Base-by-base conservation (phyloP, 92 coral and sea anemone genomes). In the Galaxea fascicularis region DNA sequence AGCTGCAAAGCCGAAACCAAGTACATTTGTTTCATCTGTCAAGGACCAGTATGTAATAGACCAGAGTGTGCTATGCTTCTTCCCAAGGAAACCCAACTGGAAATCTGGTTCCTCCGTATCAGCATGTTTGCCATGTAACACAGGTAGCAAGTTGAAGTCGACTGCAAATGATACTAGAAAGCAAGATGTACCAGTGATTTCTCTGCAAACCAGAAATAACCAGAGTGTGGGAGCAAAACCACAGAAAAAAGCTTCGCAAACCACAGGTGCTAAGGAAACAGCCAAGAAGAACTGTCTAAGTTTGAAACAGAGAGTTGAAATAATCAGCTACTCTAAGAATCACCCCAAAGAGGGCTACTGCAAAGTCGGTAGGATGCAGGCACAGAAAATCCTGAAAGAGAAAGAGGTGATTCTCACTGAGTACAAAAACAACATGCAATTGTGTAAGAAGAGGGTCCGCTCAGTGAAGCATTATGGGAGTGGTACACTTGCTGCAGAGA, bases 281-380 rank as follows among this genome's bases (percentile, higher is more conserved):
- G 73, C 82, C 79, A 89, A 76, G 89, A 74, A 78, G 65, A 75
- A 76, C 63, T 89, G 89, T 89, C 77, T 83, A 67, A 78, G 54
- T 65, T 65, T 89, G 39, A 60, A 89, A 63, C 82, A 89, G 62
- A 84, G 89, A 89, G 84, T 89, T 69, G 89, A 89, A 65, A 47
- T 84, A 67, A 67, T 84, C 49, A 64, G 59, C 75, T 84, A 84
- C 41, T 78, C 92, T 15, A 89, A 85, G 85, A 76, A 72, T 49
- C 57, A 84, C 76, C 89, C 89, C n/a, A 80, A 68, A 30, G 62
- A 71, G 10, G 92, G 86, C 71, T 84, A 85, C 60, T 53, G 89
- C 77, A 89, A 85, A 78, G 74, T 74, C 16, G 86, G 92, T 67
- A 88, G 89, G 47, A 72, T 35, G 18, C 60, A 72, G 60, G 77